Evolutionary conservation across 2,113 vertebrate species (phyloP), one percentile per base, ranked within the genome.

Genomic region (Erythrocercus mccallii): DNA sequence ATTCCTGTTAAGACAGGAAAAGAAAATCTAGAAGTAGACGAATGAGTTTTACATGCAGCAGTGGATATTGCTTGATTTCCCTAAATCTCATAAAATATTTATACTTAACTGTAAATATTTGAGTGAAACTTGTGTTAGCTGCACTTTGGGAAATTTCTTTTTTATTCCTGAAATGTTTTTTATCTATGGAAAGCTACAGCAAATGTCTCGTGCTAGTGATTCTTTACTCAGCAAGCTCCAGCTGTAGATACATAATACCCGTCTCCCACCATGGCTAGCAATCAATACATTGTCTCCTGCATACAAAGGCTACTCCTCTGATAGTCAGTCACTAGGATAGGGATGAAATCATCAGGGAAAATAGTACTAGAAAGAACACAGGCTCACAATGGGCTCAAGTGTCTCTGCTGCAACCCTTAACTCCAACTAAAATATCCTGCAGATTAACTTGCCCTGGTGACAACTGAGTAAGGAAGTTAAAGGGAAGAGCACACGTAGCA

Each of bases 301-400:
- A 37, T 20, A 80, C 87, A 94, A 73, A 95, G 70, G 45, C 84
- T 56, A 1, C 53, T 94, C 86, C 86, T 95, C 81, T 91, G 35
- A 45, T 92, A 42, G 79, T 44, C 65, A 42, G 79, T 44, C 65
- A 11, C 53, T 42, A 30, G 38, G 45, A 61, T 5, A 70, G 71
- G 30, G 74, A 80, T 95, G 84, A 94, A 95, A 92, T 95, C 78
- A 82, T 65, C 60, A 50, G 73, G 74, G 81, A 87, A 95, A 88
- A 80, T 10, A 61, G 62, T 4, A 27, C 19, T 33, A 37, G 58
- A 73, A 53, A 88, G 91, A 85, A 17, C 50, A 85, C 54, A 95
- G 68, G 23, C 70, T 92, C 81, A 57, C 90, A 82, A 33, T 53
- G 62, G 28, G 18, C 70, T 23, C 24, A 44, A 79, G 66, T 72